A percentile compares a stretch with the other conserved stretches of the same genome.
Evolutionary conservation across 2,113 vertebrate species (phyloP).

Genomic region (Anguilla rostrata): DNA sequence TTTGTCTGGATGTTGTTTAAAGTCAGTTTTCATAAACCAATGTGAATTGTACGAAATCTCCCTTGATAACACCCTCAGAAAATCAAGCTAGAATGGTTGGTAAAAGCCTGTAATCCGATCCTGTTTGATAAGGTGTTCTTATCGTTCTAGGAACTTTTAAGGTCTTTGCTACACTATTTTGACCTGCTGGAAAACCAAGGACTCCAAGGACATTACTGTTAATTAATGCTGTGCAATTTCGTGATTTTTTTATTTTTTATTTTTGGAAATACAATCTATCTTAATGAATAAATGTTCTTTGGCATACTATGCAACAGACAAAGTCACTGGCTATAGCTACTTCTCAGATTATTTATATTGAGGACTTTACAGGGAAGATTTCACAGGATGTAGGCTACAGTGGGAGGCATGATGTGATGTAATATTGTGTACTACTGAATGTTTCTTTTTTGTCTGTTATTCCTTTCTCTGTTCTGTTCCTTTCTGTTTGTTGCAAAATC

Average conservation of each 20-base stretch:
- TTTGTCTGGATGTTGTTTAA: too few species aligned
- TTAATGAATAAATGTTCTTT: background rate
- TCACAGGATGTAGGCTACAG: background rate
- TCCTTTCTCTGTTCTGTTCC: too few species aligned
- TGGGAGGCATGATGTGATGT: background rate
- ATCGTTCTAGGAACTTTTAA: background rate
- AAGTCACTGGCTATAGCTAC: background rate
- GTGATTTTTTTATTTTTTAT: too few species aligned
- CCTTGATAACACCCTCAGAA: too few species aligned
- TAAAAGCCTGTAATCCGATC: background rate
- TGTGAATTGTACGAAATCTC: too few species aligned
- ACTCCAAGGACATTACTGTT: background rate
- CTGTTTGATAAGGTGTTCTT: background rate
- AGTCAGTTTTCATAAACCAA: too few species aligned
- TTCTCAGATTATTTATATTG: background rate
- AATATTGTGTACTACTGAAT: background rate
- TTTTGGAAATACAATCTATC: background rate
- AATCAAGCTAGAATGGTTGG: too few species aligned
- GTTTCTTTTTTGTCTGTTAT: too few species aligned
- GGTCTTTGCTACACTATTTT: background rate
- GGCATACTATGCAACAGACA: background rate
- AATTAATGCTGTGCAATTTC: background rate
- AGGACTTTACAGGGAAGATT: background rate
- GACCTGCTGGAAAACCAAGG: background rate
- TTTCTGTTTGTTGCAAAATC: too few species aligned